Evolutionary conservation across 2,888 invertebrate species (phyloP), one percentile per base, ranked within the genome.

Genomic region (Neoaliturus tenellus): DNA sequence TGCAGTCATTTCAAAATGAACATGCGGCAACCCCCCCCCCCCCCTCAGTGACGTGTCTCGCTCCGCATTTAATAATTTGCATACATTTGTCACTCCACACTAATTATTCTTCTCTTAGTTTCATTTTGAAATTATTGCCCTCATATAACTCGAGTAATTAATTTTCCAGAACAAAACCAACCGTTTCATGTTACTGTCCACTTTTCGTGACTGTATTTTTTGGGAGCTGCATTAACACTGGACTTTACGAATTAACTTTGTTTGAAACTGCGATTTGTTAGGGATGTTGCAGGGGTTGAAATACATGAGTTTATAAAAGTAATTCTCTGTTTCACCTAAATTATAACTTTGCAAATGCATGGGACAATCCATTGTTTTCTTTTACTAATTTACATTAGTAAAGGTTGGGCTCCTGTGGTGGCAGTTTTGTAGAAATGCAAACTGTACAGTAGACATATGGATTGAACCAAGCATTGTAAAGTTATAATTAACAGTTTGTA

Each of bases 21-120:
- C 62, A 62, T 62, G 62, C 31, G 1, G 28, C 55, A 23, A 6
- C 55, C 55, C 55, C 48, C 48, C 17, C 14, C 55, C 55, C 25
- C 55, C 55, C 20, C 48, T n/a, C 48, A 48, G 14, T 12, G 44
- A 55, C 55, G 14, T 28, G 62, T 31, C 55, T 14, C 31, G 62
- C 62, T 1, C 28, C 25, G 31, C 62, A 28, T 62, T 62, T 28
- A 62, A 62, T 62, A 62, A 69, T 69, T 69, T 69, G 69, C 69
- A 69, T 69, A 69, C 69, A 69, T 39, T 69, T 69, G 69, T 69
- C 69, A 69, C 69, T 39, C 2, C 17, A 10, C 33, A 69, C 69
- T 69, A 69, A 69, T 69, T 35, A 69, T 39, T 69, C 39, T 69
- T 33, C 67, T 67, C 67, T 58, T 58, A 55, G 55, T 55, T 55